Base-by-base conservation (phyloP, 2,888 invertebrate species). In the Phytoseiulus persimilis region DNA sequence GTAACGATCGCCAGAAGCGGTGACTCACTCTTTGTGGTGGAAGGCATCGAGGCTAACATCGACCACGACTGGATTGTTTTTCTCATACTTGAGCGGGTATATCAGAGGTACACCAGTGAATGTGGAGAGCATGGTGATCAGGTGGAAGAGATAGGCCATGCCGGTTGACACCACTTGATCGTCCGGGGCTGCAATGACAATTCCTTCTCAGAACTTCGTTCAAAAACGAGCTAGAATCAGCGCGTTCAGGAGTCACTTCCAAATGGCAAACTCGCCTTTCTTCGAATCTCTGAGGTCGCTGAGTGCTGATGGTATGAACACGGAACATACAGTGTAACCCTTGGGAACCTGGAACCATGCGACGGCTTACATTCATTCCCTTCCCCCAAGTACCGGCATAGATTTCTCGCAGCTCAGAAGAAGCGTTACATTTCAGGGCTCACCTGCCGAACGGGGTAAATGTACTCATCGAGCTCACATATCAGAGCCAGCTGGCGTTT, bases 381-480 rank as follows among this genome's bases (percentile, higher is more conserved):
- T 31, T 84, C 39, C 23, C 65, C 11, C 65, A 3, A 23, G 65
- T 18, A 65, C 18, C 2, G 18, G 2, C 5, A 65, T 28, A 18
- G 65, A 11, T 46, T 46, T 46, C 6, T 46, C 6, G 46, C 46
- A 14, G 6, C 46, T 46, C n/a, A n/a, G n/a, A n/a, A n/a, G n/a
- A n/a, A n/a, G n/a, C n/a, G 46, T 46, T 14, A 6, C 14, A 11
- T 46, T 46, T 11, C 46, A 46, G 46, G 9, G 84, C 84, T 31
- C 32, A 87, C 87, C 87, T 87, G 87, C 33, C 32, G 39, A 87
- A 87, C 31, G 18, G 87, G 87, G 33, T 87, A 87, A 33, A 87
- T 87, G 45, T 87, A 87, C 5, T 87, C 87, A 39, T 87, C 87
- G 87, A 87, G 87, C 45, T 87, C 87, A 87, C 87, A 87, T 28